A percentile compares a stretch with the other conserved stretches of the same genome.
Evolutionary conservation across 2,888 invertebrate genomes (phyloP).

Genomic region (Timema podura): DNA sequence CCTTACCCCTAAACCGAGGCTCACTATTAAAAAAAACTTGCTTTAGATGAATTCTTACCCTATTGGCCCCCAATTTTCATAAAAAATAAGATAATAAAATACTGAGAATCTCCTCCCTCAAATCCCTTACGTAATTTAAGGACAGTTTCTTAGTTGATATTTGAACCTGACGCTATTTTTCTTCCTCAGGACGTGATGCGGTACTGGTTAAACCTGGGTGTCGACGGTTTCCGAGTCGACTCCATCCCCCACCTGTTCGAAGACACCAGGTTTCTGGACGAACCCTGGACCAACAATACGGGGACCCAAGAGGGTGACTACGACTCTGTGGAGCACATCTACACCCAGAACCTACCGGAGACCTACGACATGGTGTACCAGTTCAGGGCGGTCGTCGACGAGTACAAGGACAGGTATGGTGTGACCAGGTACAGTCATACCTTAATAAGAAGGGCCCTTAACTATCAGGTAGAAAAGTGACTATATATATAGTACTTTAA

Average conservation of each 20-base stretch:
- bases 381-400: conserved; percentile 53
- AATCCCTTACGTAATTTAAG: too few relatives aligned
- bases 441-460: too few relatives aligned
- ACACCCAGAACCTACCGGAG: conserved; percentile 39
- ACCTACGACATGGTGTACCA: conserved; percentile 54
- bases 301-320: conserved; percentile 36
- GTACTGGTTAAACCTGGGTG: conserved; percentile 72
- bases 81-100: too few relatives aligned
- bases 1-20: too few relatives aligned
- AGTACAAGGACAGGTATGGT: conserved; percentile 32
- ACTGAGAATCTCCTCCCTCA: too few relatives aligned
- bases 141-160: too few relatives aligned
- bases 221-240: conserved; percentile 72
- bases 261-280: conserved; percentile 44
- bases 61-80: too few relatives aligned
- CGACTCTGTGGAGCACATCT: conserved; percentile 39
- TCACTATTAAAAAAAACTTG: too few relatives aligned
- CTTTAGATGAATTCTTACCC: too few relatives aligned
- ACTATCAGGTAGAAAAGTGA: too few relatives aligned
- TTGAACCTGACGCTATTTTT: neutral
- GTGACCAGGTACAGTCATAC: conserved; percentile 16
- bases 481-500: too few relatives aligned
- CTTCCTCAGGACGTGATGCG: conserved; percentile 51
- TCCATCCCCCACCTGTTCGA: conserved; percentile 41
- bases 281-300: conserved; percentile 43